Conservation (phyloP, 1,140 invertebrate species). For the Ceratoteleas bidentatus region DNA sequence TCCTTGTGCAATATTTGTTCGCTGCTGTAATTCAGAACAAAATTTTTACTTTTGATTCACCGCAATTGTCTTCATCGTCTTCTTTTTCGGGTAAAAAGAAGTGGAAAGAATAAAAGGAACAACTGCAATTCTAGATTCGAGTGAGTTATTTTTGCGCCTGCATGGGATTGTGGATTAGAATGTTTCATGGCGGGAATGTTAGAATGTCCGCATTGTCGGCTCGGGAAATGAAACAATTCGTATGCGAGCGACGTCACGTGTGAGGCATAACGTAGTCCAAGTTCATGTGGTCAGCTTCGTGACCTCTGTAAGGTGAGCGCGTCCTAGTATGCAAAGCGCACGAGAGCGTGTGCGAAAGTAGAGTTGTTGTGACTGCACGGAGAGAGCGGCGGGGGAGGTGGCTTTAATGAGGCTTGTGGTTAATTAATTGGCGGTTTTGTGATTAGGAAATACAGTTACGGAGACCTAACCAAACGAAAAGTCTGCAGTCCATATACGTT, state of each 20-base stretch:
- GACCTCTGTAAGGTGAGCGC: slow-evolving; percentile 25
- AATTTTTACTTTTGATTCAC: no score
- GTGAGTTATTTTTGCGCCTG: background rate
- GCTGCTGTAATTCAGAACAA: no score
- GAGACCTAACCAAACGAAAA: no score
- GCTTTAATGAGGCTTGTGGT: background rate
- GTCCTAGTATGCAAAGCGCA: slow-evolving; percentile 33
- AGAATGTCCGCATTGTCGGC: slow-evolving; percentile 57
- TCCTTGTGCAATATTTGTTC: no score
- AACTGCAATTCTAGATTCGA: no score
- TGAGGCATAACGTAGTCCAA: slow-evolving; percentile 19
- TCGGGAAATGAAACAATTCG: slow-evolving; percentile 74
- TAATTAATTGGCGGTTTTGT: no score
- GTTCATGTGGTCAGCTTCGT: slow-evolving; percentile 2
- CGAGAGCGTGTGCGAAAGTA: slow-evolving; percentile 23
- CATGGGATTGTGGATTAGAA: slow-evolving; percentile 1
- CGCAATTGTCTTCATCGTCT: no score
- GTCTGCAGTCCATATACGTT: no score
- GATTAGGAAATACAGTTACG: no score
- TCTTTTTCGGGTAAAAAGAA: no score
- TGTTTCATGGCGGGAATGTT: slow-evolving; percentile 24
- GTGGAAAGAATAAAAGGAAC: no score
- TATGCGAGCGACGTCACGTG: slow-evolving; percentile 63
- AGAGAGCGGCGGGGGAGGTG: no score
- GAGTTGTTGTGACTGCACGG: slow-evolving; percentile 9